Evolutionary conservation across 2,113 vertebrate species (phyloP).

Genomic region (Carlito syrichta): DNA sequence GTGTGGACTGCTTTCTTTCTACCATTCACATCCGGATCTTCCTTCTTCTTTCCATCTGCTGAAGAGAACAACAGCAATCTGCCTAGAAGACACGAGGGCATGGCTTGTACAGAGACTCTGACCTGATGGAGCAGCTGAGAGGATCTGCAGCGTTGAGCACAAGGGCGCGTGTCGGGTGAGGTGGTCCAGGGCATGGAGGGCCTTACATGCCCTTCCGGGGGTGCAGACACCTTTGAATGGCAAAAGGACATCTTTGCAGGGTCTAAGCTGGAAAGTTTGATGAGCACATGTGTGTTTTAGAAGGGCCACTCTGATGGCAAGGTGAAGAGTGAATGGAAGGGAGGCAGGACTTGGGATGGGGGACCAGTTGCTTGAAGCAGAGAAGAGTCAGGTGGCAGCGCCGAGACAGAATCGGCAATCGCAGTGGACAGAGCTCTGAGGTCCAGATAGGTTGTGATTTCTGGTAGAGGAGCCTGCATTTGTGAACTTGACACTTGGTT

Average conservation of each 20-base stretch:
- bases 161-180: not conserved
- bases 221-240: not conserved
- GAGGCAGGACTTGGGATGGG: not conserved
- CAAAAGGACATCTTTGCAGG: not conserved
- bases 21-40: not conserved
- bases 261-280: not conserved
- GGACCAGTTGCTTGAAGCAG: not conserved
- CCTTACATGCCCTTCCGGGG: not conserved
- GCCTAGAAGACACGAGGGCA: not conserved
- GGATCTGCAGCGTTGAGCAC: not conserved
- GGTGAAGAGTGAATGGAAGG: not conserved
- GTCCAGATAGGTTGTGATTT: not conserved
- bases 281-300: not conserved
- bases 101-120: not conserved
- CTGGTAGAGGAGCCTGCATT: not conserved
- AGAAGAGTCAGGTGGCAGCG: not conserved
- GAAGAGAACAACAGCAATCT: not conserved
- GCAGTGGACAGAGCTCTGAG: not conserved
- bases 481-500: not conserved
- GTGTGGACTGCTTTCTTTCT: not conserved
- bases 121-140: not conserved
- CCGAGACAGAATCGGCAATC: not conserved
- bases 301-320: not conserved
- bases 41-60: not conserved
- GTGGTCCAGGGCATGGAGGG: accelerated